These are phyloP conservation scores for Cephus pulcher DNA, from an alignment of 2,888 invertebrate species.

Conservation along the genomic window DNA sequence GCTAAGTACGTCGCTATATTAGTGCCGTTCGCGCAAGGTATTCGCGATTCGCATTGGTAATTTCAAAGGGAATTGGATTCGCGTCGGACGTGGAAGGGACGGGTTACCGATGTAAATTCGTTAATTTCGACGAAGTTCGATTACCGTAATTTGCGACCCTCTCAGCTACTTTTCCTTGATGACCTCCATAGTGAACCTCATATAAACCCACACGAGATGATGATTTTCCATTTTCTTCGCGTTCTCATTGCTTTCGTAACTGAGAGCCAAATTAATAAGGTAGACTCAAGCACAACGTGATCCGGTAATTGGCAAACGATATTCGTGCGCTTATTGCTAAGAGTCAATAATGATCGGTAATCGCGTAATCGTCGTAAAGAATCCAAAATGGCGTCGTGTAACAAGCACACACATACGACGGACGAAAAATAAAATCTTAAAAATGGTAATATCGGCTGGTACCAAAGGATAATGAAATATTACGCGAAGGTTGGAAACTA, in stretches of 20 bases:
- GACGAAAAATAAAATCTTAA: background rate
- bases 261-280: background rate
- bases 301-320: background rate
- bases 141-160: background rate
- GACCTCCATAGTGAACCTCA: background rate
- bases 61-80: background rate
- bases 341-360: background rate
- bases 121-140: background rate
- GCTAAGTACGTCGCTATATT: background rate
- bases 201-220: background rate
- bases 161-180: background rate
- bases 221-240: background rate
- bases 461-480: background rate
- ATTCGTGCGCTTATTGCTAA: background rate
- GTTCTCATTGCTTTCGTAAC: background rate
- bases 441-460: background rate
- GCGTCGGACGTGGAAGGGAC: background rate
- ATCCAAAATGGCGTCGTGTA: background rate
- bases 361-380: background rate
- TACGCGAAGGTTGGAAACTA: constrained; percentile 1
- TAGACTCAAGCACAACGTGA: background rate
- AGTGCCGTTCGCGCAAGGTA: background rate
- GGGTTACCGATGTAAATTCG: background rate
- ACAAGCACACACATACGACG: background rate
- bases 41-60: background rate